phyloP scores from a whole-genome alignment of 2,113 vertebrate species.

The Vulpes vulpes region DNA sequence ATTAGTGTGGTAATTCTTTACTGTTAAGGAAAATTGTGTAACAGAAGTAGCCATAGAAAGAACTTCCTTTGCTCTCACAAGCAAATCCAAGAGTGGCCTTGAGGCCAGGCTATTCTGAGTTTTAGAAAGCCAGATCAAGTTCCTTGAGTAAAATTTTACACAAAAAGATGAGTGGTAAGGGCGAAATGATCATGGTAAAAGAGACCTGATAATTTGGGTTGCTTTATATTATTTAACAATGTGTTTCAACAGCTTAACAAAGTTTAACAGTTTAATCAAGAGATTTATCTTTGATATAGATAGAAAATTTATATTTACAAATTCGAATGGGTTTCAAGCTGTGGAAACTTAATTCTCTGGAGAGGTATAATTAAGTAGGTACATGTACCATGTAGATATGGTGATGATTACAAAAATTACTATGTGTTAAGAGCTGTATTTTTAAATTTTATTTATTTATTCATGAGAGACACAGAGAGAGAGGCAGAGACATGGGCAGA shows the following conservation, averaged over 20 bases:
- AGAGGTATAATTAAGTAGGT: not conserved
- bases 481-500: too few species aligned
- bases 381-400: not conserved
- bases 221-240: constrained; percentile 52
- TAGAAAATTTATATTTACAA: constrained; percentile 40
- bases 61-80: not conserved
- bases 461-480: too few species aligned
- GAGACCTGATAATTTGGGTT: constrained; percentile 29
- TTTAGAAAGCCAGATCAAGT: constrained; percentile 18
- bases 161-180: not conserved
- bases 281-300: constrained; percentile 47
- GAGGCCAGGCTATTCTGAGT: constrained; percentile 14
- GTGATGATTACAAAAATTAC: not conserved
- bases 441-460: too few species aligned
- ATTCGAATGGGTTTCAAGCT: constrained; percentile 51
- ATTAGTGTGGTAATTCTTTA: not conserved
- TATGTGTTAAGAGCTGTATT: not conserved
- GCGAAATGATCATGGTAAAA: constrained; percentile 36
- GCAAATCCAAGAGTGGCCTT: not conserved
- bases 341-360: constrained; percentile 36
- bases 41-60: constrained; percentile 6
- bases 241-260: constrained; percentile 20
- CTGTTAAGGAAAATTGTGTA: not conserved
- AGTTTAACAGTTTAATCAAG: constrained; percentile 54
- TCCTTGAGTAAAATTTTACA: constrained; percentile 40